A percentile compares a stretch with the other conserved stretches of the same genome.
These are phyloP conservation scores for Mythimna lalbum DNA, from an alignment of 2,888 invertebrate species.

Conservation along the genomic window DNA sequence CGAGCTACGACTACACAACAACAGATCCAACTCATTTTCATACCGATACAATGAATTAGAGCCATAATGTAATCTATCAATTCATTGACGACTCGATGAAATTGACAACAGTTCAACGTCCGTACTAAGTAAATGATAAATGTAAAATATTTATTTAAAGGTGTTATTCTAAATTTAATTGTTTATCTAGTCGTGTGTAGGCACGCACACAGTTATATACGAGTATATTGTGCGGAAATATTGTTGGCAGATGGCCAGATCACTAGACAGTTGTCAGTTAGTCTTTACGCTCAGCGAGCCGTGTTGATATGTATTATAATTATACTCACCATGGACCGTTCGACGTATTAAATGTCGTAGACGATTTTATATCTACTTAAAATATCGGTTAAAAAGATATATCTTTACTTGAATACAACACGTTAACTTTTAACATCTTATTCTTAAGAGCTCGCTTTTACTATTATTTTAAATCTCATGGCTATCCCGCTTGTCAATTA, in stretches of 20 bases:
- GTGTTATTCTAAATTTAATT: conserved; percentile 54
- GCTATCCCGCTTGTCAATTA: conserved; percentile 34
- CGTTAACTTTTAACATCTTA: conserved; percentile 34
- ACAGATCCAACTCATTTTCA: conserved; percentile 7
- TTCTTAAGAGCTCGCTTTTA: conserved; percentile 32
- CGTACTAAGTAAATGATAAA: conserved; percentile 32
- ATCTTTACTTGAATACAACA: conserved; percentile 41
- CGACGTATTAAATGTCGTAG: conserved; percentile 56
- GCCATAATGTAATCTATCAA: conserved; percentile 13
- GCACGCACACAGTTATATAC: conserved; percentile 42
- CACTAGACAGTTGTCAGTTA: conserved; percentile 69
- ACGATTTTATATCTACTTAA: conserved; percentile 48
- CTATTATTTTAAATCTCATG: conserved; percentile 29
- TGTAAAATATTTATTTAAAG: conserved; percentile 46
- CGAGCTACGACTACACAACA: conserved; percentile 19
- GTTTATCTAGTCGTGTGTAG: conserved; percentile 54
- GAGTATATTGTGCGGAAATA: conserved; percentile 69
- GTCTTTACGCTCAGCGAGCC: conserved; percentile 64
- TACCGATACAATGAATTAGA: conserved; percentile 13
- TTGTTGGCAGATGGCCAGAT: conserved; percentile 72
- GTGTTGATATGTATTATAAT: conserved; percentile 72
- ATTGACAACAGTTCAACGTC: conserved; percentile 34
- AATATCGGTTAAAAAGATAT: conserved; percentile 40
- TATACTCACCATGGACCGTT: conserved; percentile 65
- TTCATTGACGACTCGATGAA: conserved; percentile 14